Evolutionary conservation across 2,113 vertebrate genomes (phyloP), one percentile per base, ranked within the genome.

Genomic region (Ceratotherium simum): DNA sequence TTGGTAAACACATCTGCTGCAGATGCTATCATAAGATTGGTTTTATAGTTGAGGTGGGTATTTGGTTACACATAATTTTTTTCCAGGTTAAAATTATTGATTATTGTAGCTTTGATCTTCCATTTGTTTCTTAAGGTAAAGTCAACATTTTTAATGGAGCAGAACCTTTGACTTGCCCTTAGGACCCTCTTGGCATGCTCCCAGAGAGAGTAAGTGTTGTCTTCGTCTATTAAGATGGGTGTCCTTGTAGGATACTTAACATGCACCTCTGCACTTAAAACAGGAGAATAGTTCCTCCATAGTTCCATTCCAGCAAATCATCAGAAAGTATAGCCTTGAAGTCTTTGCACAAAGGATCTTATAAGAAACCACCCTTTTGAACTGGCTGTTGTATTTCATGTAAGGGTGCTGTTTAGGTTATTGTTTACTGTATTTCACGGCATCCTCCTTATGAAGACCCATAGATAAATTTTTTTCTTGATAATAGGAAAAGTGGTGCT

Each of bases 321-420:
- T 81, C 31, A 89, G 20, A 96, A 91, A 69, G n/a, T 36, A 51
- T 69, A 95, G n/a, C 25, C 25, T 96, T 96, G 64, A 93, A 58
- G 6, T 86, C 12, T 75, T 87, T 69, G 27, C 51, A 89, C 51
- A 91, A 75, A 13, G 14, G 12, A 73, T 79, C 29, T 65, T 89
- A 58, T 27, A 72, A 70, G 29, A 92, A 94, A 94, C 25, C 89
- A 75, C 4, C 4, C 2, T 69, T 96, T 93, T 39, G 88, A 94
- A 69, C 20, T 51, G 33, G 79, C 8, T 69, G 48, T 72, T 95
- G n/a, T 65, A 90, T 90, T 95, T 96, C 23, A 82, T 65, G 54
- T 73, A 90, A 64, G 29, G 8, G 92, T 96, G 60, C 29, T 89
- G 23, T 76, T 94, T 85, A 95, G 33, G 6, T 72, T 67, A 73